Evolutionary conservation across 2,113 vertebrate genomes (phyloP).

Genomic region (Triplophysa tibetana): DNA sequence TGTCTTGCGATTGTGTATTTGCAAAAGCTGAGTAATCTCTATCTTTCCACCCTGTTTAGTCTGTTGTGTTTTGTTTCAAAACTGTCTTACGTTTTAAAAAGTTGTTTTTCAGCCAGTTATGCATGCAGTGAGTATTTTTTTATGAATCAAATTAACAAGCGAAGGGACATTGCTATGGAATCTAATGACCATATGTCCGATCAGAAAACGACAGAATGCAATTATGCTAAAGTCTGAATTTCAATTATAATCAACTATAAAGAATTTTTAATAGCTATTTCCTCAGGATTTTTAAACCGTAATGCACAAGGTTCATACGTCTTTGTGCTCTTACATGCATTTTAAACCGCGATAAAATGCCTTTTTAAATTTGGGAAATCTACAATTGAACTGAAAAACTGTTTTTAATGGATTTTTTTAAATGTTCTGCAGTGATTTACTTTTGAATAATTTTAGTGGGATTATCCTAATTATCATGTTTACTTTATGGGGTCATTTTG

Average conservation of each 20-base stretch:
- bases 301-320: constrained; percentile 46
- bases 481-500: constrained; percentile 61
- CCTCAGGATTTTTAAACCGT: constrained; percentile 16
- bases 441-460: constrained; percentile 56
- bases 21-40: constrained; percentile 13
- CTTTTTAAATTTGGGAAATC: constrained; percentile 1
- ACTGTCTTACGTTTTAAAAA: constrained; percentile 45
- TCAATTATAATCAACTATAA: background rate
- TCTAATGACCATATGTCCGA: background rate
- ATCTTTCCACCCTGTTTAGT: constrained; percentile 45
- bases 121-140: constrained; percentile 43
- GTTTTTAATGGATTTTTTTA: constrained; percentile 50
- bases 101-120: constrained; percentile 64
- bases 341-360: constrained; percentile 11
- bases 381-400: constrained; percentile 66
- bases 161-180: background rate
- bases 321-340: constrained; percentile 31
- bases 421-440: constrained; percentile 60
- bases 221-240: background rate
- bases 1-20: background rate
- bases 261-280: constrained; percentile 4
- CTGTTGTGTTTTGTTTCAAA: constrained; percentile 30
- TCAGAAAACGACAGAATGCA: background rate
- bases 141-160: constrained; percentile 17
- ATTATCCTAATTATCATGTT: constrained; percentile 64